phyloP scores from a whole-genome alignment of 2,888 invertebrate genomes.

The Heteropelma amictum region DNA sequence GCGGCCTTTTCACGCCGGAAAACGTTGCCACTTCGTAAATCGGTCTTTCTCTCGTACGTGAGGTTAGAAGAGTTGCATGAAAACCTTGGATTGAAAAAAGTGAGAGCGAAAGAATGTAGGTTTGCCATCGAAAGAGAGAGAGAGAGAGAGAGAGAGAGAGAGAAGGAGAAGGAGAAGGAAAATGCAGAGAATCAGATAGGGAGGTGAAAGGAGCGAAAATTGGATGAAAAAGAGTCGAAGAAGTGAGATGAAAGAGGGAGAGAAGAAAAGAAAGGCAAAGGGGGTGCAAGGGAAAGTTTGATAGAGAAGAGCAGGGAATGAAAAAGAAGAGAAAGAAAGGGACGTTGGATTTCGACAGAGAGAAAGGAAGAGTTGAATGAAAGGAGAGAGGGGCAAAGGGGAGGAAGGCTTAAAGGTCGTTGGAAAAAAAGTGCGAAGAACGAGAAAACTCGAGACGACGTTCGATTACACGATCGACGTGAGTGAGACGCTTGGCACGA shows the following conservation, averaged over 20 bases:
- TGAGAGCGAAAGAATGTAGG: neutral
- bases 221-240: neutral
- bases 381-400: neutral
- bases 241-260: neutral
- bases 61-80: conserved; percentile 12
- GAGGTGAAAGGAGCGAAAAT: neutral
- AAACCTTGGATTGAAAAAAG: neutral
- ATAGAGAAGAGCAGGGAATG: neutral
- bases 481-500: conserved; percentile 27
- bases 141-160: neutral
- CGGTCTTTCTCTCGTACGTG: conserved; percentile 42
- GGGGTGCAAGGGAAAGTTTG: neutral
- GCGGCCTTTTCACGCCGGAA: conserved; percentile 44
- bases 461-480: conserved; percentile 51
- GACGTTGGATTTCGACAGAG: neutral
- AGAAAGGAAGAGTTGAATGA: neutral
- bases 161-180: too few relatives aligned
- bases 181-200: too few relatives aligned
- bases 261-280: neutral
- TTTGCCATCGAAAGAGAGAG: neutral
- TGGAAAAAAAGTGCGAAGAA: conserved; percentile 42
- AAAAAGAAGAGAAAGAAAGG: neutral
- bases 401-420: conserved; percentile 14
- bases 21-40: conserved; percentile 36
- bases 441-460: conserved; percentile 50